A percentile compares a stretch with the other conserved stretches of the same genome.
These are phyloP conservation scores for Mormyrus lacerda DNA, from an alignment of 2,113 vertebrate species.

Conservation along the genomic window DNA sequence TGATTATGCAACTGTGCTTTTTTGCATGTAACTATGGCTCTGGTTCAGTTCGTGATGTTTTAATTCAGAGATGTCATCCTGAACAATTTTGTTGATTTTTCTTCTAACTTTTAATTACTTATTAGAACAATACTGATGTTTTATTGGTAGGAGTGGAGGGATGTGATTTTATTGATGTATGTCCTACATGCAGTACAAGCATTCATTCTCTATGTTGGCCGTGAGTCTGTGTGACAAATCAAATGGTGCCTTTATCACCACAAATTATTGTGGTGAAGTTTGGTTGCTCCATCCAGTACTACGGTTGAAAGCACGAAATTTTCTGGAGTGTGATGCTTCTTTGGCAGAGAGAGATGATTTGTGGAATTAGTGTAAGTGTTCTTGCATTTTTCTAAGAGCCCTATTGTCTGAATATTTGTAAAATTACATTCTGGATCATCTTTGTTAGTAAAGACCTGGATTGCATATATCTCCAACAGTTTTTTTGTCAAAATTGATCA, in stretches of 20 bases:
- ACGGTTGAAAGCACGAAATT: constrained; percentile 22
- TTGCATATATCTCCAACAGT: not conserved
- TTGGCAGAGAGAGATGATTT: constrained; percentile 20
- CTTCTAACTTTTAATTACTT: not conserved
- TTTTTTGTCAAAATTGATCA: not conserved
- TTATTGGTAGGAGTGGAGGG: constrained; percentile 21
- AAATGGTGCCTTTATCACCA: constrained; percentile 48
- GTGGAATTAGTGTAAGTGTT: not conserved
- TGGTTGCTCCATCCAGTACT: constrained; percentile 29
- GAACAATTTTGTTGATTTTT: not conserved
- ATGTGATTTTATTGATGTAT: not conserved
- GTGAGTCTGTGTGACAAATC: constrained; percentile 49
- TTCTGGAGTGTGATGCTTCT: constrained; percentile 26
- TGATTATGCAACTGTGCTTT: not conserved
- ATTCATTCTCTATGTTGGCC: constrained; percentile 23
- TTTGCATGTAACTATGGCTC: not conserved
- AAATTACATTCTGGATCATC: not conserved
- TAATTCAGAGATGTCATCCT: not conserved
- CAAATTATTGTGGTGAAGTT: constrained; percentile 23
- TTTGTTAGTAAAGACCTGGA: not conserved
- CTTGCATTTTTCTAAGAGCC: not conserved
- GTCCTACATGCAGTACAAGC: not conserved
- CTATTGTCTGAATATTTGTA: not conserved
- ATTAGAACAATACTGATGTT: constrained; percentile 38
- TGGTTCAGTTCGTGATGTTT: not conserved